Base-by-base conservation (phyloP, 2,888 invertebrate species). In the Phragmatobia fuliginosa region DNA sequence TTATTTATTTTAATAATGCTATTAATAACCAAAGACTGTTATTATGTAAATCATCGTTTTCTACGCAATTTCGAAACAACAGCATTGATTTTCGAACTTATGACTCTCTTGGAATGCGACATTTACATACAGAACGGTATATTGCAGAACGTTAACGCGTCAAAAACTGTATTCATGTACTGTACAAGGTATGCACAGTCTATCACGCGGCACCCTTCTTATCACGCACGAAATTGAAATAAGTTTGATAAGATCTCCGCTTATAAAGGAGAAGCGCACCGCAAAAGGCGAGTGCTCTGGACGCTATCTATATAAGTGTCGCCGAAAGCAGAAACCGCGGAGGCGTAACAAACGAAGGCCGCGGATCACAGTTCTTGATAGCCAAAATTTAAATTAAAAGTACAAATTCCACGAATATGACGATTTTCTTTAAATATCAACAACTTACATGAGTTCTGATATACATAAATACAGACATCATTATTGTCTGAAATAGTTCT, bases 21-120 rank as follows among this genome's bases (percentile, higher is more conserved):
- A 72, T 71, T 64, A 73, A 79, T 73, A 78, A 79, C 78, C 82
- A 82, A 82, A 81, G 77, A 81, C 86, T 81, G 87, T 86, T 90
- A 87, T 91, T 90, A 92, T 90, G 87, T 90, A 92, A 91, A 88
- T 80, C 78, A 73, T 71, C 83, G 86, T 92, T 91, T 92, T 92
- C 89, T 90, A 88, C 85, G 85, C 85, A 87, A 87, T 92, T 93
- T 92, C 88, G 91, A 90, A 92, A 92, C 90, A 88, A 90, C 88
- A 89, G 87, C 86, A 87, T 89, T 90, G 87, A 86, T 89, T 89
- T 88, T 89, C 88, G 88, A 91, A 91, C 91, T 89, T 90, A 88
- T 93, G 94, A 93, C 94, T 91, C 91, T 90, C 88, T 89, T 83
- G 93, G 94, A 90, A 92, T 88, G 94, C 90, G 94, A 90, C 93